Evolutionary conservation across 2,113 vertebrate species (phyloP), one percentile per base, ranked within the genome.

Genomic region (Ctenodactylus gundi): DNA sequence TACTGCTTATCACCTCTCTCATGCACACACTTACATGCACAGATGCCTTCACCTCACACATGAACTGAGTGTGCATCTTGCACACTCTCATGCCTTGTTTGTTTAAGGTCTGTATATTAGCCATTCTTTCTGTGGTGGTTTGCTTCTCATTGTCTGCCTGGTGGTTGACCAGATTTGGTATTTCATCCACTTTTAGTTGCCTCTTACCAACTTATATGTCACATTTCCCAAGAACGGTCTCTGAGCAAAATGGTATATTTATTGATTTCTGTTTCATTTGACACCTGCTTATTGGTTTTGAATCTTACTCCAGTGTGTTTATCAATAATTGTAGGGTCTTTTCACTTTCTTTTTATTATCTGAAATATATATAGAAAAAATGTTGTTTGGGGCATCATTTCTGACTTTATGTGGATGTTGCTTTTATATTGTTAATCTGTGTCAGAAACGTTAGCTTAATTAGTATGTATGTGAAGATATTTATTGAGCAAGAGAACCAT

Each of bases 371-470:
- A n/a, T 23, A 65, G 44, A 76, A 58, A 80, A 95, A 92, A 68
- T 73, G 36, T 53, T 82, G 7, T 86, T 17, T 64, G 18, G 25
- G 36, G 34, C 34, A 85, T 96, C 64, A 39, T 92, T 92, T 88
- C 55, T 88, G 86, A 90, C 18, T 83, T 78, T 90, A 44, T 92
- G 31, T 64, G 46, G 18, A 88, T 94, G 51, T 73, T 82, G 7
- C 21, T 84, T 72, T 58, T 86, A 44, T 15, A 23, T 78, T 86
- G 73, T 75, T 75, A 82, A 85, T 49, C 25, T 75, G 53, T 81
- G 49, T 76, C 65, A 65, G 84, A 75, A 92, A 92, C 70, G 82
- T 93, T 91, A 57, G 7, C 60, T 93, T 95, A 94, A 90, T 95
- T 85, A 88, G 36, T 70, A 81, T 93, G 36, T 70, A 81, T 93